Base-by-base conservation (phyloP, 2,113 vertebrate genomes). In the Mugil cephalus region DNA sequence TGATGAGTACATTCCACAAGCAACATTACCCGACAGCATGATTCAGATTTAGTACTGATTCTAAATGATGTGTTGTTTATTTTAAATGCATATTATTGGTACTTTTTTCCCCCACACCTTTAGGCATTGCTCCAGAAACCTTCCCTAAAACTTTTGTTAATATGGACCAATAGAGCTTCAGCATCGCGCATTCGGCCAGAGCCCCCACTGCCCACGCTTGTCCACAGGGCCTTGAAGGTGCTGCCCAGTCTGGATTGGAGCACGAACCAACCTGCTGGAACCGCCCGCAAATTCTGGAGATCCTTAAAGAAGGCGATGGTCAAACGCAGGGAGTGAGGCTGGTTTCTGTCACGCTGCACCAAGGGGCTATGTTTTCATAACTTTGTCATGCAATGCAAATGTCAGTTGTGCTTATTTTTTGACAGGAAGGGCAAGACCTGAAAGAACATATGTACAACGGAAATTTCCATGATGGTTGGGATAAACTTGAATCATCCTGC, bases 281-380 rank as follows among this genome's bases (percentile, higher is more conserved):
- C 88, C 6, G 74, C 79, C 55, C 90, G 90, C 30, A 86, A 86
- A 1, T 98, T 98, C 87, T 98, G 96, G 96, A 94, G 77, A 36
- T 87, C 88, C 14, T 68, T 98, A 24, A 85, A 15, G 40, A 95
- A 94, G 69, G 84, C 92, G 10, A 93, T 98, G 94, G 96, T 96
- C 1, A 3, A 35, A 47, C 17, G 43, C 6, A 74, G 8, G 43
- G 48, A 36, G 50, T 50, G 21, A 58, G 15, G 9, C 17, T 18
- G 6, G 7, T 45, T 50, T 68, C 55, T 50, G 18, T 51, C 24
- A 52, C 2, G 7, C 36, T 54, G 42, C 36, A 24, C 4, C 30
- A 34, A 30, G 12, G n/a, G n/a, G n/a, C n/a, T 5, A 30, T 30
- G 24, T 30, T 30, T 30, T 30, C 24, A 3, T 30, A 30, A 30